Evolutionary conservation across 2,888 invertebrate species (phyloP).

Genomic region (Oeneis ivallda): DNA sequence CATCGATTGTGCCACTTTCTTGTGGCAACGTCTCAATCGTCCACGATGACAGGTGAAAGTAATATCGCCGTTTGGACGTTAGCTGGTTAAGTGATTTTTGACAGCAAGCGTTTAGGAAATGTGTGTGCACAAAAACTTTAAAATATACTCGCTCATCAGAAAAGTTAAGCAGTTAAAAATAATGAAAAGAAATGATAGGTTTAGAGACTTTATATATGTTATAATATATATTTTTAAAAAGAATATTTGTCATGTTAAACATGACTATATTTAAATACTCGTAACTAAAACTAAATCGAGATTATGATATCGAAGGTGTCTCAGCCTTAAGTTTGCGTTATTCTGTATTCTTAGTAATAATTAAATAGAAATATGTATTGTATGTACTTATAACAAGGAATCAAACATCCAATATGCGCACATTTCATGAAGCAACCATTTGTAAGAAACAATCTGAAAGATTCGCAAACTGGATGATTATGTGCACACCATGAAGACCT

Average conservation of each 20-base stretch:
- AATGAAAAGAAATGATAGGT: neutral
- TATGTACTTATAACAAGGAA: neutral
- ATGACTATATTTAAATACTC: no score
- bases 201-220: neutral
- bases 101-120: slow-evolving; percentile 8
- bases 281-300: no score
- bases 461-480: neutral
- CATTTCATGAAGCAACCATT: neutral
- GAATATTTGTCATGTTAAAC: no score
- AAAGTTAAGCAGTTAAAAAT: neutral
- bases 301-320: no score
- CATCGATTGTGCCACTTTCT: slow-evolving; percentile 30
- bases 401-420: neutral
- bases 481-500: neutral
- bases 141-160: neutral
- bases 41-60: slow-evolving; percentile 32
- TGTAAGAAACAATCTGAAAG: neutral
- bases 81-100: slow-evolving; percentile 17
- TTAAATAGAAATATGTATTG: no score
- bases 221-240: neutral
- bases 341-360: no score
- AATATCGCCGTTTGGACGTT: slow-evolving; percentile 17
- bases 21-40: slow-evolving; percentile 23
- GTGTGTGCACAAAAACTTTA: neutral
- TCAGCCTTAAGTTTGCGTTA: neutral